Conservation (phyloP, 2,888 invertebrate species). For the Congeria kusceri region DNA sequence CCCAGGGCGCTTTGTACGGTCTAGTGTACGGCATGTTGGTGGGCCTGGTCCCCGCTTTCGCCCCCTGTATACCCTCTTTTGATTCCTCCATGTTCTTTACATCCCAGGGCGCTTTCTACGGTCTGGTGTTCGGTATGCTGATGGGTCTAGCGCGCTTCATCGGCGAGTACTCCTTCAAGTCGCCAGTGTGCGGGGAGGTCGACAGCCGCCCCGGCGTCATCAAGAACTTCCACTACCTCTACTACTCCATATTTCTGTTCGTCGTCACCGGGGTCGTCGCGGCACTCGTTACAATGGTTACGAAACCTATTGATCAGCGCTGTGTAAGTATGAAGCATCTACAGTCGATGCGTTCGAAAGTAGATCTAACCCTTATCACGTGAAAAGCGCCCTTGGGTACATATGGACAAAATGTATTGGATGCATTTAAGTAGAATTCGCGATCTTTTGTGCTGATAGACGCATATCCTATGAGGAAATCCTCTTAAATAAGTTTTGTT, state of each 20-base stretch:
- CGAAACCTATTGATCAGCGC: constrained; percentile 85
- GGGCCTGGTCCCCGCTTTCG: too few species aligned
- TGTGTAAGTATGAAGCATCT: constrained; percentile 79
- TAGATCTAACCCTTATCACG: too few species aligned
- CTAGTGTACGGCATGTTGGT: constrained; percentile 86
- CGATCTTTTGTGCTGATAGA: too few species aligned
- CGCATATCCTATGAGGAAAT: too few species aligned
- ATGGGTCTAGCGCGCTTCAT: constrained; percentile 86
- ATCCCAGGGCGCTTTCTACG: constrained; percentile 87
- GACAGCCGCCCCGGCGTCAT: constrained; percentile 77
- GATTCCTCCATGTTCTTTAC: too few species aligned
- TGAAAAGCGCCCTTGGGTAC: too few species aligned
- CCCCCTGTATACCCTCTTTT: too few species aligned
- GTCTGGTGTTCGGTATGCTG: constrained; percentile 86
- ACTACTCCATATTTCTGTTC: constrained; percentile 87
- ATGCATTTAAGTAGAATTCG: too few species aligned
- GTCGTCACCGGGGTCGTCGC: constrained; percentile 84
- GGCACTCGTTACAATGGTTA: constrained; percentile 85
- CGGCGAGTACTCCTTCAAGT: constrained; percentile 86
- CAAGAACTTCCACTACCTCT: constrained; percentile 85
- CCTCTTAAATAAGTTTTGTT: too few species aligned
- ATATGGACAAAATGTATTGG: too few species aligned
- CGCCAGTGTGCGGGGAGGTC: constrained; percentile 85
- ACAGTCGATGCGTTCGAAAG: not conserved
- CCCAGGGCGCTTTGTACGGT: constrained; percentile 87